Evolutionary conservation across 2,797 vertebrate species (phyloP), one percentile per base, ranked within the genome.

Genomic region (Thamnophis elegans): DNA sequence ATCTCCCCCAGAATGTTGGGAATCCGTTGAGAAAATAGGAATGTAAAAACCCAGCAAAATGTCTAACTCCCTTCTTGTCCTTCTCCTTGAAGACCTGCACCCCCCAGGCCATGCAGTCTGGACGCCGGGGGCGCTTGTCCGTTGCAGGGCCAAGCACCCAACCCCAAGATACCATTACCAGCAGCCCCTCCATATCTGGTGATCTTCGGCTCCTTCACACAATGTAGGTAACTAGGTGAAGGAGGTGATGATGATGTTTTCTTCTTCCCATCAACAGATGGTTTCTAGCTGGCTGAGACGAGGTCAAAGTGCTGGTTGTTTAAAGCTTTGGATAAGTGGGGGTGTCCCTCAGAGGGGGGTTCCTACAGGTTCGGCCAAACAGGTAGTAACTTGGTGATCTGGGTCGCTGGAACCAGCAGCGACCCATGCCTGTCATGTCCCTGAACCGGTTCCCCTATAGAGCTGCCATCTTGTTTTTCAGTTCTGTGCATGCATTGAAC

Each of bases 191-290:
- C 68, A 88, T 90, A 62, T 92, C 78, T 59, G 85, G 78, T 18
- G 91, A 88, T 85, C 92, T 90, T 54, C 92, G 90, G 22, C 86
- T 93, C 12, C 89, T 93, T 32, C 92, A 93, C 51, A 88, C 86
- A 1, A 88, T 93, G 92, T 93, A 91, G 68, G 92, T 93, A 62
- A 62, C 56, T 4, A 28, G 3, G 10, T 20, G 25, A 26, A 28
- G 1, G 32, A 5, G 42, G 89, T 5, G 18, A 51, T 42, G 18
- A 56, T 36, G 25, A 20, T 54, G 28, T 2, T 5, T 20, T 42
- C 53, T 47, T 42, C 11, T 90, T 13, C 9, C 36, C 32, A 42
- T 55, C n/a, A 62, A 8, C 47, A 10, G 5, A 12, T 7, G 42
- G 13, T n/a, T 13, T 42, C 2, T 25, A 14, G 47, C 18, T 78